Base-by-base conservation (phyloP, 2,888 invertebrate species). In the Ectropis crepuscularia region DNA sequence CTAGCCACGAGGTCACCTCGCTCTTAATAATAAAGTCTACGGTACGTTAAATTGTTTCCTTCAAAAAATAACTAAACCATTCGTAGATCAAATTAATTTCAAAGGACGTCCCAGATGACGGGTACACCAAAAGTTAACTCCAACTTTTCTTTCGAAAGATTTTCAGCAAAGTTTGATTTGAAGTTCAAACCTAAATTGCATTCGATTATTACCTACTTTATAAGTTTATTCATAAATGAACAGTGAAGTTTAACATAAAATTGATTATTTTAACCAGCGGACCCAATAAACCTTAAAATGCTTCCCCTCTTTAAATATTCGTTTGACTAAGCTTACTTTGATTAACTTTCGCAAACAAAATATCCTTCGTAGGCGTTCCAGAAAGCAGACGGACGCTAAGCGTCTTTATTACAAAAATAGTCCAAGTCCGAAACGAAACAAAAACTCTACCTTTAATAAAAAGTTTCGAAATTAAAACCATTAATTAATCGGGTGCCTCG, bases 221-320 rank as follows among this genome's bases (percentile, higher is more conserved):
- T 51, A 38, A 62, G 57, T 63, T 53, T 63, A 61, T 68, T 66
- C 70, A 63, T 67, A 67, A 75, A 74, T 77, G 71, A 75, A 63
- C 63, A 65, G 72, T 70, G 72, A 73, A 78, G 72, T 75, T 86
- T 87, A 83, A 77, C 86, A 86, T 86, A 78, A 79, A 83, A 87
- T 87, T 85, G 85, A 83, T 86, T 87, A 67, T 70, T 80, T 85
- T 83, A 82, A 74, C 74, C 75, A 70, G 68, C 70, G 77, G 71
- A n/a, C 75, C 75, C 74, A 75, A 74, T 76, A 77, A 60, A 76
- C 72, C 76, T 70, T 63, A 59, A 37, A 53, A 47, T 54, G 64
- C 70, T 61, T 67, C 55, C 61, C 60, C 71, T 57, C 69, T 71
- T 72, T 77, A 75, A 82, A 78, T 80, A 80, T 82, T 80, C 80